Evolutionary conservation across 2,797 vertebrate species (phyloP), one percentile per base, ranked within the genome.

Genomic region (Lycodopsis pacificus): DNA sequence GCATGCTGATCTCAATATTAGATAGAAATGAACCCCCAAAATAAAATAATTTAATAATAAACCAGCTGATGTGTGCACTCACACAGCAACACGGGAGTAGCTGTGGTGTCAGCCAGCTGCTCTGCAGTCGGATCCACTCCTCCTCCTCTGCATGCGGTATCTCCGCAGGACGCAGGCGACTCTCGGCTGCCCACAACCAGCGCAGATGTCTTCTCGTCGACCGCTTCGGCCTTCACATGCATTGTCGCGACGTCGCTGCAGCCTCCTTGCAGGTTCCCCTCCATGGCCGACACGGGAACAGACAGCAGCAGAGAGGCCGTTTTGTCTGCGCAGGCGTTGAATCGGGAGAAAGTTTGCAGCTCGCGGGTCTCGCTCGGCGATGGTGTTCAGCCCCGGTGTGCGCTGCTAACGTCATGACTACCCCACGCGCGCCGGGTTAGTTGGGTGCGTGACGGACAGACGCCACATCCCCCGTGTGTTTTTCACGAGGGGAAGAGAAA

Each of bases 151-250:
- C 87, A 88, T 83, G 88, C 89, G 81, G 82, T 83, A 72, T 85
- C 86, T 76, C 89, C 78, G 77, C 90, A 85, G 82, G 87, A 84
- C 90, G 93, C 92, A 94, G 90, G 88, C 92, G 89, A 32, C 57
- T 88, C 90, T 73, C 74, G 90, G 3, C 91, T 93, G 92, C 87
- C 74, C 79, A 76, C 9, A 79, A 74, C 73, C 82, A 85, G 86
- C 84, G 92, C 92, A 86, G 90, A 87, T 85, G 88, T 25, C 42
- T 79, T 79, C 27, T 89, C 91, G 34, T 92, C 90, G 62, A 63
- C 71, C 56, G 81, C 81, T 15, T 94, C 92, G 6, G 84, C 91
- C 61, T 93, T 93, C 81, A 94, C 91, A 1, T 84, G 88, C 86
- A 84, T 79, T 0, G 65, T 27, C 12, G 76, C 67, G 46, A 81